These are phyloP conservation scores for Percopsis transmontana DNA, from an alignment of 2,113 vertebrate genomes.

Conservation along the genomic window DNA sequence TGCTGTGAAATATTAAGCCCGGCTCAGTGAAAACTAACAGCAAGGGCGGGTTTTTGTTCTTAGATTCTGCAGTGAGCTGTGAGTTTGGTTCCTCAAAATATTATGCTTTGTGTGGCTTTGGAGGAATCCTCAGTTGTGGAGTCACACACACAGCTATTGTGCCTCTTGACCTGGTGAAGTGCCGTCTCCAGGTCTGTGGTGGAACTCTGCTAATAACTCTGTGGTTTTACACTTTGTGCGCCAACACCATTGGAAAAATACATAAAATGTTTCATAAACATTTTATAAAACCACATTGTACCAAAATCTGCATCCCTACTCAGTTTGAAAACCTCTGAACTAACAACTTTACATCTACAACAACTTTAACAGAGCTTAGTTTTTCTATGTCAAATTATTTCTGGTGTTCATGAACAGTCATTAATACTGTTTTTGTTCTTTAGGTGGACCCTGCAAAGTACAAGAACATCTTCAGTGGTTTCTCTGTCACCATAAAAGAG, in stretches of 20 bases:
- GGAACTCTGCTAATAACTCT: slow-evolving; percentile 6
- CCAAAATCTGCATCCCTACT: no score
- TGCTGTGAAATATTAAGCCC: neutral
- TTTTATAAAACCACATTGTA: neutral
- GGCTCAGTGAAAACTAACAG: neutral
- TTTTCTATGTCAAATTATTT: neutral
- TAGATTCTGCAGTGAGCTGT: slow-evolving; percentile 84
- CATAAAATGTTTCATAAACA: neutral
- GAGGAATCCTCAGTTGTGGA: slow-evolving; percentile 98
- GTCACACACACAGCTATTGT: slow-evolving; percentile 96
- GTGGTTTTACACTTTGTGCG: neutral
- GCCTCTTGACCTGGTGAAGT: slow-evolving; percentile 98
- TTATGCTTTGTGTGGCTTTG: slow-evolving; percentile 97
- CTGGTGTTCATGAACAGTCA: no score
- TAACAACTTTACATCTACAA: no score
- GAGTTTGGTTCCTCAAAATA: slow-evolving; percentile 95
- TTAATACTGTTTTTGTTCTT: neutral
- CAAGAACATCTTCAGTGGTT: slow-evolving; percentile 94
- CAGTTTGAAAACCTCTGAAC: no score
- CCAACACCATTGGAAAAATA: neutral
- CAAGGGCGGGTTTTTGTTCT: slow-evolving; percentile 60
- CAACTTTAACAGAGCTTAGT: no score
- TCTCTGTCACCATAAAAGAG: slow-evolving; percentile 90
- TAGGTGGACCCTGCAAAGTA: slow-evolving; percentile 95
- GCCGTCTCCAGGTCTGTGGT: slow-evolving; percentile 96